phyloP scores from a whole-genome alignment of 2,113 vertebrate genomes.

The Petaurus breviceps region DNA sequence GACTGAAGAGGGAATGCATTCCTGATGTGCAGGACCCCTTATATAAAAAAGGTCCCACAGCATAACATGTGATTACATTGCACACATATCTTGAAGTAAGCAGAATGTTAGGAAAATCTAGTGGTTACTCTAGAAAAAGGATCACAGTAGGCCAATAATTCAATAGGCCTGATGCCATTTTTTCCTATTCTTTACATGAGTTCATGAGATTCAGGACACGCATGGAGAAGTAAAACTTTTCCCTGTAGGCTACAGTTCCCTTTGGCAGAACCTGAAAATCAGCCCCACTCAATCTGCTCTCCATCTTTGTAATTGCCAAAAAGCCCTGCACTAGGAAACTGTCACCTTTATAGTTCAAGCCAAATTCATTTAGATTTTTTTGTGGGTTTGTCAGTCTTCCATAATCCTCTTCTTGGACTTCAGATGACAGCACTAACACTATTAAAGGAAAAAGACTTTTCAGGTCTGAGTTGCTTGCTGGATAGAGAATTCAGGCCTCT shows the following conservation, averaged over 20 bases:
- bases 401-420: slow-evolving; percentile 53
- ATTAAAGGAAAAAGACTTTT: slow-evolving; percentile 92
- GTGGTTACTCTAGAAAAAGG: neutral
- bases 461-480: slow-evolving; percentile 86
- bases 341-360: neutral
- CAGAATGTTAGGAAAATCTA: neutral
- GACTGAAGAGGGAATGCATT: neutral
- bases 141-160: neutral
- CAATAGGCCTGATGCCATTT: neutral
- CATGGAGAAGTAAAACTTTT: neutral
- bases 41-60: neutral
- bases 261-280: neutral
- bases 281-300: neutral
- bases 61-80: neutral
- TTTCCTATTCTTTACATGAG: neutral
- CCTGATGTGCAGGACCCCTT: neutral
- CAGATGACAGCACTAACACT: slow-evolving; percentile 95
- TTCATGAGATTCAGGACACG: neutral
- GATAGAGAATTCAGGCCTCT: slow-evolving; percentile 92
- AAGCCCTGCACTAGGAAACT: neutral
- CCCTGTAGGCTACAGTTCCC: neutral
- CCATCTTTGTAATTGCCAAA: neutral
- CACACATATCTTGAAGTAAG: neutral
- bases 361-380: neutral
- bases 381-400: neutral